Percentiles rank a stretch among this genome's conserved stretches.
phyloP scores from a whole-genome alignment of 2,888 invertebrate species.

The Bembecia ichneumoniformis region DNA sequence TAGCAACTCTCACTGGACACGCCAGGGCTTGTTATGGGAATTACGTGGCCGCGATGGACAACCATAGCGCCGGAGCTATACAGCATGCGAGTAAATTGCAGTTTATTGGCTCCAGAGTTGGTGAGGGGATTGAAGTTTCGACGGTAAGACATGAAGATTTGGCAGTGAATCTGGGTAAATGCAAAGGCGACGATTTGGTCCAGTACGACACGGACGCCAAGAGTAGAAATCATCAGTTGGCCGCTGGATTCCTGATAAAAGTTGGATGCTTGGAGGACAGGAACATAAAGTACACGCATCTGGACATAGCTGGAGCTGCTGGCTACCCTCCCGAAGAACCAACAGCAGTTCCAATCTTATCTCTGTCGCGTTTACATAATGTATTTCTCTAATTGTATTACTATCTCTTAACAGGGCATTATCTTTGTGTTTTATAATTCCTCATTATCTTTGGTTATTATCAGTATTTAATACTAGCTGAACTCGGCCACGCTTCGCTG shows the following conservation, averaged over 20 bases:
- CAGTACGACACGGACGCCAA: constrained; percentile 46
- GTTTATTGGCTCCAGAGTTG: constrained; percentile 75
- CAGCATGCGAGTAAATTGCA: constrained; percentile 76
- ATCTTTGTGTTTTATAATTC: no score
- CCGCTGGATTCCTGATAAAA: constrained; percentile 79
- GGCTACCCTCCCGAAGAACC: constrained; percentile 78
- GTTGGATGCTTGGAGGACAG: constrained; percentile 85
- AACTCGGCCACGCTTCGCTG: no score
- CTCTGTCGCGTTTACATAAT: constrained; percentile 68
- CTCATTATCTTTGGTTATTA: no score
- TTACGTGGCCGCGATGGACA: constrained; percentile 81
- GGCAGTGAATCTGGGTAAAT: constrained; percentile 74
- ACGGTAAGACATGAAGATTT: constrained; percentile 79
- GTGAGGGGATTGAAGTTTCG: constrained; percentile 85
- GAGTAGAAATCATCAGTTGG: constrained; percentile 61
- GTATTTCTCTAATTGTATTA: constrained; percentile 29
- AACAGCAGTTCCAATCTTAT: constrained; percentile 79
- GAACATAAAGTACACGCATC: constrained; percentile 83
- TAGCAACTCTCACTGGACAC: constrained; percentile 90
- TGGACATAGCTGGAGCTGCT: constrained; percentile 83
- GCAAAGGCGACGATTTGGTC: constrained; percentile 85
- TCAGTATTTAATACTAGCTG: no score
- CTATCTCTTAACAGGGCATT: no score
- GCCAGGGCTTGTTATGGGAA: constrained; percentile 78
- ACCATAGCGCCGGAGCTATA: constrained; percentile 75